Evolutionary conservation across 2,797 vertebrate species (phyloP).

Genomic region (Euphonia xanthogaster): DNA sequence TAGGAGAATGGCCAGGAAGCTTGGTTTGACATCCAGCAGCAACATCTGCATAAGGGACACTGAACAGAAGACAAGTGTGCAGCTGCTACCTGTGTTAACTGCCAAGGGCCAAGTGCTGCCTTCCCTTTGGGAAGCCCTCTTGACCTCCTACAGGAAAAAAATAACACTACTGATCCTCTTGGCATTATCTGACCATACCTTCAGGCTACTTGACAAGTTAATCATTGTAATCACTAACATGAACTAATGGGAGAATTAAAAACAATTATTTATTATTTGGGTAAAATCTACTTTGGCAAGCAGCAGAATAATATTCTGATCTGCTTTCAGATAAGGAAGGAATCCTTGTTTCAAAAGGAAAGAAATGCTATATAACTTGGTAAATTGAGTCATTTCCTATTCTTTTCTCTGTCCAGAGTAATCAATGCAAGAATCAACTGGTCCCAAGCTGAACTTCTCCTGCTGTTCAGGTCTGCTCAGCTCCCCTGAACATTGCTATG

Average conservation of each 20-base stretch:
- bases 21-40: not conserved
- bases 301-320: not conserved
- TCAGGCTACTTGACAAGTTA: not conserved
- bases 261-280: not conserved
- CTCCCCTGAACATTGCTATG: not conserved
- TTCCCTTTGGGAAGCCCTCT: not conserved
- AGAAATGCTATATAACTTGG: not conserved
- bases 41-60: fast-evolving
- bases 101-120: not conserved
- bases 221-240: not conserved
- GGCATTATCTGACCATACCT: not conserved
- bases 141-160: not conserved
- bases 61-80: not conserved
- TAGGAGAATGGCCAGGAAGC: not conserved
- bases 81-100: not conserved
- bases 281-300: not conserved
- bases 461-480: not conserved
- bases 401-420: not conserved
- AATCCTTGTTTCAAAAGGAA: not conserved
- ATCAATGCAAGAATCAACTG: not conserved
- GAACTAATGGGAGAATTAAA: not conserved
- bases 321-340: not conserved
- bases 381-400: not conserved
- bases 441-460: not conserved
- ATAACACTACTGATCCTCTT: not conserved